phyloP scores from a whole-genome alignment of 2,113 vertebrate species.

The Craseonycteris thonglongyai region DNA sequence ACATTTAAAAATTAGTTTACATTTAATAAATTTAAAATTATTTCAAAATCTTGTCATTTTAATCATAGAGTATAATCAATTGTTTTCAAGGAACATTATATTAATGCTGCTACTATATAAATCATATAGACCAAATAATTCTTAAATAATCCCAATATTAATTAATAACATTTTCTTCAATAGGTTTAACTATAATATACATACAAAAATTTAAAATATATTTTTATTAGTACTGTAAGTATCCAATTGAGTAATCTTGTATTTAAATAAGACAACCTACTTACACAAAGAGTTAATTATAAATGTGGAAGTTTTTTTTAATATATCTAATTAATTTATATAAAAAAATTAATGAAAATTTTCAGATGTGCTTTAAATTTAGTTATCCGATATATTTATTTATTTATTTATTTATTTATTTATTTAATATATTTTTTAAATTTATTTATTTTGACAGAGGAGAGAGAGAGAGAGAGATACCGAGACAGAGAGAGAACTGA shows the following conservation, averaged over 20 bases:
- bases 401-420: too few relatives aligned
- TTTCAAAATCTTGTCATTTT: not conserved
- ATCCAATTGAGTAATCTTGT: not conserved
- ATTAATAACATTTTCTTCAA: not conserved
- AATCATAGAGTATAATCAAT: not conserved
- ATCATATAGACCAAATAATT: not conserved
- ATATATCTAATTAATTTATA: not conserved
- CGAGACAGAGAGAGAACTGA: too few relatives aligned
- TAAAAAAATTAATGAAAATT: not conserved
- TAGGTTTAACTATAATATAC: fast-evolving
- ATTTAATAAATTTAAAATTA: not conserved
- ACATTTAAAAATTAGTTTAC: not conserved
- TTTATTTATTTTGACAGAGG: too few relatives aligned
- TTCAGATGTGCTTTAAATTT: not conserved
- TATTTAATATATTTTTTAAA: too few relatives aligned
- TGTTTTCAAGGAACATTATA: not conserved
- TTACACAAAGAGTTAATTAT: not conserved
- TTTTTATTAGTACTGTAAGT: not conserved
- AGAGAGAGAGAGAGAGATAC: too few relatives aligned
- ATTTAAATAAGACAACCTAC: not conserved
- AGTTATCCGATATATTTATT: too few relatives aligned
- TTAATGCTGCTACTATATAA: not conserved
- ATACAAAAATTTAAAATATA: not conserved
- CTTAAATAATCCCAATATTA: not conserved
- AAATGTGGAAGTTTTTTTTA: not conserved